Evolutionary conservation across 2,888 invertebrate genomes (phyloP).

Genomic region (Euclidia mi): DNA sequence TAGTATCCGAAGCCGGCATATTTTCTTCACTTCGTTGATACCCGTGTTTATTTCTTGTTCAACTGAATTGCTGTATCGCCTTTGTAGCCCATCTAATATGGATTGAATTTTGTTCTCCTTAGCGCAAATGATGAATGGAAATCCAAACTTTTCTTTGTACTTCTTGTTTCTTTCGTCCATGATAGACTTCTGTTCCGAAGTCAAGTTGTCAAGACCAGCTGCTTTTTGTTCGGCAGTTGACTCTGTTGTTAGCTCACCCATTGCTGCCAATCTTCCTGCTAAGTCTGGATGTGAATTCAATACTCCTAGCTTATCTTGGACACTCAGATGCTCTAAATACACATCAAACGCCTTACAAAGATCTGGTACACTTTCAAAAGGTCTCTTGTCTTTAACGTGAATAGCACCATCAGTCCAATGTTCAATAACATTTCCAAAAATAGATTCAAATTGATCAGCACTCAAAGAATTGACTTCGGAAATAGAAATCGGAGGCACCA

Average conservation of each 20-base stretch:
- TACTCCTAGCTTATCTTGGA: conserved; percentile 87
- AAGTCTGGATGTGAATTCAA: conserved; percentile 92
- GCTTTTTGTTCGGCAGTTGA: conserved; percentile 89
- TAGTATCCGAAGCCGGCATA: conserved; percentile 90
- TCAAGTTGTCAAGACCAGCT: conserved; percentile 89
- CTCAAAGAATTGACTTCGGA: conserved; percentile 88
- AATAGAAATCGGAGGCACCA: conserved; percentile 68
- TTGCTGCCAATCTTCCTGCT: conserved; percentile 89
- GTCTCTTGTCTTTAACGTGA: conserved; percentile 82
- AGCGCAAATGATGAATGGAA: conserved; percentile 92
- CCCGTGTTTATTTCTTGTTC: conserved; percentile 89
- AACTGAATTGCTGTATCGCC: conserved; percentile 85
- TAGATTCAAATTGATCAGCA: conserved; percentile 87
- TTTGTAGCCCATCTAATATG: conserved; percentile 89
- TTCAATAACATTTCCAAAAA: conserved; percentile 92
- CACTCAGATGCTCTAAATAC: conserved; percentile 88
- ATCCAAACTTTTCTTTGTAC: conserved; percentile 92
- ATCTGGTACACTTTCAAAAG: conserved; percentile 83
- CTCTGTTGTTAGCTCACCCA: conserved; percentile 89
- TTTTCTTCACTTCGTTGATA: conserved; percentile 92
- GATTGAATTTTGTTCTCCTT: conserved; percentile 90
- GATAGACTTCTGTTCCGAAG: conserved; percentile 83
- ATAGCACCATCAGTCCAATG: conserved; percentile 88
- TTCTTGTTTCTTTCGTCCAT: conserved; percentile 80
- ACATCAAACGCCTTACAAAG: conserved; percentile 87